These are phyloP conservation scores for Ectemnius cavifrons DNA, from an alignment of 2,888 invertebrate genomes.

Conservation along the genomic window DNA sequence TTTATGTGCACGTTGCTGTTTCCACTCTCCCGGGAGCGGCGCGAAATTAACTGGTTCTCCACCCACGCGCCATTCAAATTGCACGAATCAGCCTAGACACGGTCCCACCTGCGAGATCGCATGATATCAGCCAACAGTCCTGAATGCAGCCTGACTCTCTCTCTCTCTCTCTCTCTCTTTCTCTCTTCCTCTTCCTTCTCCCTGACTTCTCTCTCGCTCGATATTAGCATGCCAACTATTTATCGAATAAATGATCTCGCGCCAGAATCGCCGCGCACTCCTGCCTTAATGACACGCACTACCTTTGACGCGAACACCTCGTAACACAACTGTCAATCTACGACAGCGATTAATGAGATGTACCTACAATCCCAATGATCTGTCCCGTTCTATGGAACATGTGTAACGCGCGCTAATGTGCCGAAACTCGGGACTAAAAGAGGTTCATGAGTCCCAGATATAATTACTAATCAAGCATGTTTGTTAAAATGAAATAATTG, in stretches of 20 bases:
- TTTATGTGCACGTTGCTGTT: constrained; percentile 34
- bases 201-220: neutral
- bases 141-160: neutral
- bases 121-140: constrained; percentile 23
- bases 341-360: no score
- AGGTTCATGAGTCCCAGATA: no score
- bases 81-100: constrained; percentile 49
- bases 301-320: neutral
- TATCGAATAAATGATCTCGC: constrained; percentile 10
- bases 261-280: no score
- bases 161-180: neutral
- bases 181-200: neutral
- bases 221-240: neutral
- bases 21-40: constrained; percentile 35
- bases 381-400: no score
- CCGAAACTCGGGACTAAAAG: no score
- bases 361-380: no score
- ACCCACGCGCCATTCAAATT: constrained; percentile 54
- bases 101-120: constrained; percentile 47
- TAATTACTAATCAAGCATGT: no score
- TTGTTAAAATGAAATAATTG: no score
- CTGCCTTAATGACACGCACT: no score
- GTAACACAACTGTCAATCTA: neutral
- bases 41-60: constrained; percentile 63
- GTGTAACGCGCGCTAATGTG: no score